Percentiles rank a stretch among this genome's conserved stretches.
These are phyloP conservation scores for Amazona ochrocephala DNA, from an alignment of 2,797 vertebrate species.

Conservation along the genomic window DNA sequence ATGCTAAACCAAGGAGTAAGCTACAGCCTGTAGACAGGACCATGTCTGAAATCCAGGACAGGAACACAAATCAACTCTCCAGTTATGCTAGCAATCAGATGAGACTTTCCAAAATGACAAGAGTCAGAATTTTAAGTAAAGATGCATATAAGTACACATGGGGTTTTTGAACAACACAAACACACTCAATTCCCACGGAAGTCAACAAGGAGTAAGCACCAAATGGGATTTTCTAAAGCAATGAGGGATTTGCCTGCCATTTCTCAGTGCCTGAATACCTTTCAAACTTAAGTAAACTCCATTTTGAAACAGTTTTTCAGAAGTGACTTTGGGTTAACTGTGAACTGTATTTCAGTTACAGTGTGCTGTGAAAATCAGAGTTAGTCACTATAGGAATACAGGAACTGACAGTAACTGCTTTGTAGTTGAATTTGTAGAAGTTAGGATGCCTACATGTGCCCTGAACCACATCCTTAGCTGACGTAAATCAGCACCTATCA, in stretches of 20 bases:
- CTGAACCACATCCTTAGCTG: not conserved
- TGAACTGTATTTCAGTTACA: not conserved
- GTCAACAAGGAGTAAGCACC: not conserved
- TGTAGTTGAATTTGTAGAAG: not conserved
- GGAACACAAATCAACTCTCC: not conserved
- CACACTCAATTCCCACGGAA: not conserved
- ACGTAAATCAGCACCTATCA: not conserved
- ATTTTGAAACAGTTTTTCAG: not conserved
- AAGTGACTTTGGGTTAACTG: not conserved
- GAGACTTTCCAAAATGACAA: not conserved
- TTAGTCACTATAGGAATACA: not conserved
- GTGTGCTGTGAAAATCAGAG: not conserved
- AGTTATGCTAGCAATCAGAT: not conserved
- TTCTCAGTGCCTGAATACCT: not conserved
- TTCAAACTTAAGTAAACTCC: not conserved
- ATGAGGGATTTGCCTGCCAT: not conserved
- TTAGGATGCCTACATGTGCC: rapidly evolving
- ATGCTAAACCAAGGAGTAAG: not conserved
- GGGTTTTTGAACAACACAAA: slow-evolving; percentile 1
- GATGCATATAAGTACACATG: not conserved
- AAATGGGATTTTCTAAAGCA: not conserved
- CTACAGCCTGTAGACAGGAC: not conserved
- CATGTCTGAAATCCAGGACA: not conserved
- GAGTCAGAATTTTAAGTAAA: not conserved
- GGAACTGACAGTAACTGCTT: not conserved